phyloP scores from a whole-genome alignment of 2,113 vertebrate genomes.

The Casuarius casuarius region DNA sequence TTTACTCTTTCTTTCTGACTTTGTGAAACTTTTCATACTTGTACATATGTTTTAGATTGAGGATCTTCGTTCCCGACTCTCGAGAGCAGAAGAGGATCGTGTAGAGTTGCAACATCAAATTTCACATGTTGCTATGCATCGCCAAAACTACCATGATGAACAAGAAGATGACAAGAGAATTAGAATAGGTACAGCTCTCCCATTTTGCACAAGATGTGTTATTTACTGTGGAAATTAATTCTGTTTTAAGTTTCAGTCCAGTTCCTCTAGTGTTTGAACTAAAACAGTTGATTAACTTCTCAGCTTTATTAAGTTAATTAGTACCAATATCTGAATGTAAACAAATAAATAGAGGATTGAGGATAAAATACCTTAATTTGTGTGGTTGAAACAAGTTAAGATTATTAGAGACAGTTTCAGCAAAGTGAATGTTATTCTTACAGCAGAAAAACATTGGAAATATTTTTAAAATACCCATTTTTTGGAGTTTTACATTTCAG shows the following conservation, averaged over 20 bases:
- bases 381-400: not conserved
- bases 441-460: not conserved
- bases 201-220: not conserved
- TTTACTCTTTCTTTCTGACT: slow-evolving; percentile 17
- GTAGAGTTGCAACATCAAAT: slow-evolving; percentile 80
- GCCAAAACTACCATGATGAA: slow-evolving; percentile 66
- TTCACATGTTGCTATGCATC: slow-evolving; percentile 65
- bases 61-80: slow-evolving; percentile 84
- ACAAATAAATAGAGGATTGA: not conserved
- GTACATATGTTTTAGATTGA: slow-evolving; percentile 80
- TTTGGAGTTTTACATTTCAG: not conserved
- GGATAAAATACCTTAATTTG: not conserved
- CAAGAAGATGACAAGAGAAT: slow-evolving; percentile 75
- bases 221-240: not conserved
- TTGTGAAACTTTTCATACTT: not conserved
- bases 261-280: not conserved
- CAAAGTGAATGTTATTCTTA: not conserved
- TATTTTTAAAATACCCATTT: not conserved
- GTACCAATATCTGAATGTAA: not conserved
- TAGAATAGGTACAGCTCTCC: slow-evolving; percentile 68
- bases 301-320: not conserved
- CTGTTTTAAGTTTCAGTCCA: not conserved
- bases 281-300: not conserved
- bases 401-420: not conserved
- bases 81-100: slow-evolving; percentile 82